These are phyloP conservation scores for Molanna angustata DNA, from an alignment of 2,888 invertebrate species.

Conservation along the genomic window DNA sequence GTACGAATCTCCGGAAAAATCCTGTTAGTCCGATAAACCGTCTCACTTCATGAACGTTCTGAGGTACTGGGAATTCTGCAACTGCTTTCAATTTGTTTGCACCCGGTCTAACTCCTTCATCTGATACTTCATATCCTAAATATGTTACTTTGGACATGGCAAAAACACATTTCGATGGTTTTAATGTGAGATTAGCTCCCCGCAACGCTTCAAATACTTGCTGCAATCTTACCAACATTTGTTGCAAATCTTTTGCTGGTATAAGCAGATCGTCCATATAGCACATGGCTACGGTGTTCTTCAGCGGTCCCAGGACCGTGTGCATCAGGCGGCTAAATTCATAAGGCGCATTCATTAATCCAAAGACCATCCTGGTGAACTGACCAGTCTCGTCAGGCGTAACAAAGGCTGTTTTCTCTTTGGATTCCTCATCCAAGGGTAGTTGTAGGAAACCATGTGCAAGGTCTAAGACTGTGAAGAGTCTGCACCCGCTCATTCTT, in stretches of 20 bases:
- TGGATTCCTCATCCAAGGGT: not conserved
- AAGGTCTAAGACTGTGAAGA: not conserved
- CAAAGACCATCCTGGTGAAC: conserved; percentile 1
- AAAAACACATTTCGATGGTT: conserved; percentile 1
- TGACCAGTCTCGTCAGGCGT: not conserved
- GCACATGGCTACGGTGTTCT: conserved; percentile 2
- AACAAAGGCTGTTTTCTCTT: conserved; percentile 3
- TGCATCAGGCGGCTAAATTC: conserved; percentile 1
- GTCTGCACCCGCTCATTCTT: not conserved
- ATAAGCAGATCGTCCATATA: conserved; percentile 1
- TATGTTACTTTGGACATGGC: conserved; percentile 1
- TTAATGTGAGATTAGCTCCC: not conserved
- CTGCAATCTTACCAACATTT: not conserved
- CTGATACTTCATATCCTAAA: conserved; percentile 1
- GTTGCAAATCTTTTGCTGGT: not conserved
- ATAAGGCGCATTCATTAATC: not conserved
- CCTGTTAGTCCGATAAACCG: not conserved
- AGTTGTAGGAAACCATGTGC: conserved; percentile 2
- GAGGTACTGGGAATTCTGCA: not conserved
- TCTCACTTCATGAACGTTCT: conserved; percentile 1
- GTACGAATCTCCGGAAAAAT: conserved; percentile 1
- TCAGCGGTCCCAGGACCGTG: not conserved
- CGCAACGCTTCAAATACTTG: conserved; percentile 1
- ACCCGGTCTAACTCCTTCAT: not conserved
- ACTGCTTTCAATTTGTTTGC: not conserved